Evolutionary conservation across 2,888 invertebrate species (phyloP), one percentile per base, ranked within the genome.

Genomic region (Seira musarum): DNA sequence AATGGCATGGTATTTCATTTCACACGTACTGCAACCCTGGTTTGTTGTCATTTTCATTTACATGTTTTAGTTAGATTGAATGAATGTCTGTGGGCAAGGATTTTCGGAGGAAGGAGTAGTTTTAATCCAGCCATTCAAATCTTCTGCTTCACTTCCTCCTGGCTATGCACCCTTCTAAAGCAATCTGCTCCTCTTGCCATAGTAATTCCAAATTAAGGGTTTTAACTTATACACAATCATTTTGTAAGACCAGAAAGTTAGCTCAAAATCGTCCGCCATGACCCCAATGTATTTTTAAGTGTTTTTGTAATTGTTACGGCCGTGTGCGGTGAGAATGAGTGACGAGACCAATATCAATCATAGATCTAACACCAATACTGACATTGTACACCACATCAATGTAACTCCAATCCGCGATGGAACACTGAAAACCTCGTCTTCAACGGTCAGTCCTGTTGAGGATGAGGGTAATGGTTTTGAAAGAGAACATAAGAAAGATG

Each of bases 281-380:
- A 46, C 61, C 22, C 63, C 22, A 40, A n/a, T 19, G 49, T 76
- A 76, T 63, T 74, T 66, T 66, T 74, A 30, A 66, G 60, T 74
- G 68, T 76, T 76, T 76, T 76, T 76, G 75, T 76, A 74, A 76
- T 61, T 76, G 60, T 68, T 76, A 21, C 57, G 71, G 68, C 68
- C 63, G 57, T 68, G 30, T 30, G 61, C 60, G 75, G 68, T 68
- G 75, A 76, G 76, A 63, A 77, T 78, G 78, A 78, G 78, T 78
- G 78, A 78, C 78, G 71, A 78, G 78, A 35, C 78, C 57, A 70
- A 77, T 21, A 71, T 60, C 35, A 70, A 76, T 35, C 68, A 68
- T 49, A 63, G 69, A 49, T 35, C 22, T 8, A 78, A 30, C 3
- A 65, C 46, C 21, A 66, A 25, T 15, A 67, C 22, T 24, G 40